Evolutionary conservation across 2,888 invertebrate species (phyloP), one percentile per base, ranked within the genome.

Genomic region (Philaethria dido): DNA sequence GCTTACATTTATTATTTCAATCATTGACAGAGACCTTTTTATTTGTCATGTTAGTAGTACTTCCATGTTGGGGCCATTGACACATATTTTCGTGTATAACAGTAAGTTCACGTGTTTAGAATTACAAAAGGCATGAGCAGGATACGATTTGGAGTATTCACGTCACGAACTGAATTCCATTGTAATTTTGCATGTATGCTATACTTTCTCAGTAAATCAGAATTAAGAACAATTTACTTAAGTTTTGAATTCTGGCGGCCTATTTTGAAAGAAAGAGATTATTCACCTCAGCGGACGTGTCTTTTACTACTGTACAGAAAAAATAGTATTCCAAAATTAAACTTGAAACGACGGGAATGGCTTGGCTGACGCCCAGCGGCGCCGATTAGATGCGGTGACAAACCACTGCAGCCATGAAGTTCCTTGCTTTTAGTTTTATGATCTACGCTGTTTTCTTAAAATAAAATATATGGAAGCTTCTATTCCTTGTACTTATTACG

Each of bases 261-360:
- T 29, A 13, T 36, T 20, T 42, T 42, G n/a, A 54, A 63, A 57
- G 69, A 70, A 71, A 81, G 88, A 91, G 92, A 91, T 90, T 91
- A 86, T 91, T 92, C 90, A 92, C 90, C 91, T 91, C 89, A 80
- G 79, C 81, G 79, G 78, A 80, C 80, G 80, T 79, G 82, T 82
- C 83, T 84, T 69, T 64, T 66, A 84, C 83, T 83, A 69, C 45
- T 59, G 68, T 68, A 63, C 79, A 84, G 87, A 87, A 85, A 91
- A 90, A 90, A 85, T 79, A 76, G 80, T 85, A 88, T 85, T 92
- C 91, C 87, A 91, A 92, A 90, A 86, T 88, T 92, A 92, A 90
- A 87, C 87, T 80, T 78, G 82, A 83, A 85, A 83, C 87, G 86
- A 80, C 85, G 88, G 87, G 88, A 87, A 87, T 80, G 83, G 81